Evolutionary conservation across 2,113 vertebrate genomes (phyloP).

Genomic region (Erythrocebus patas): DNA sequence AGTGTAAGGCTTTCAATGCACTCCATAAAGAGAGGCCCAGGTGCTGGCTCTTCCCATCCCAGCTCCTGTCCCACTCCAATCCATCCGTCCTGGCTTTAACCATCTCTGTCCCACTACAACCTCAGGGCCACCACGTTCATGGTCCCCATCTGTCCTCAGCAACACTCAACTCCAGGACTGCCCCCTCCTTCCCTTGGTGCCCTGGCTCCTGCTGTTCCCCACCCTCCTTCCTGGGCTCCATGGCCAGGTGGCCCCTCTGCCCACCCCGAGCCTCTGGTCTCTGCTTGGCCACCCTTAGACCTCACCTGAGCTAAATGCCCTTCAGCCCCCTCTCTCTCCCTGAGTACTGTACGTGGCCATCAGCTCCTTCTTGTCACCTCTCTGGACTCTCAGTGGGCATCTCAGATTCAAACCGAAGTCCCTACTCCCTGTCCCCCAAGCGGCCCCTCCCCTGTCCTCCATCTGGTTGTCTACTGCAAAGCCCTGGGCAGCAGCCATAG

Average conservation of each 20-base stretch:
- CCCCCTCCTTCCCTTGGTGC: neutral
- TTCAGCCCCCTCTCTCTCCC: neutral
- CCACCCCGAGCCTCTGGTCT: neutral
- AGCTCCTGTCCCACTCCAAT: neutral
- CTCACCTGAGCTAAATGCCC: neutral
- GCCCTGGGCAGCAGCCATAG: accelerated
- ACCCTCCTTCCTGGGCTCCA: neutral
- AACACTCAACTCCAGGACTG: neutral
- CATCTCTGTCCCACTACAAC: neutral
- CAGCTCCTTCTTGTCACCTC: neutral
- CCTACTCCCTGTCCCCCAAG: no score
- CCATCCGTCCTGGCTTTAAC: neutral
- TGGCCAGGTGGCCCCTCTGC: neutral
- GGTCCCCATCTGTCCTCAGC: neutral
- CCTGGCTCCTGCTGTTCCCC: neutral
- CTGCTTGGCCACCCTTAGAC: no score
- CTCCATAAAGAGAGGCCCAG: neutral
- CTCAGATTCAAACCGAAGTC: neutral
- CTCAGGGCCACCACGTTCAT: accelerated
- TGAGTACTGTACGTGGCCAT: neutral
- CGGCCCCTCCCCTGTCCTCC: accelerated
- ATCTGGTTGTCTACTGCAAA: neutral
- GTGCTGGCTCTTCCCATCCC: neutral
- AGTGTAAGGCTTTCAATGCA: neutral
- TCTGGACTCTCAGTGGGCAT: neutral